Evolutionary conservation across 2,888 invertebrate genomes (phyloP), one percentile per base, ranked within the genome.

Genomic region (Parnassius glacialis): DNA sequence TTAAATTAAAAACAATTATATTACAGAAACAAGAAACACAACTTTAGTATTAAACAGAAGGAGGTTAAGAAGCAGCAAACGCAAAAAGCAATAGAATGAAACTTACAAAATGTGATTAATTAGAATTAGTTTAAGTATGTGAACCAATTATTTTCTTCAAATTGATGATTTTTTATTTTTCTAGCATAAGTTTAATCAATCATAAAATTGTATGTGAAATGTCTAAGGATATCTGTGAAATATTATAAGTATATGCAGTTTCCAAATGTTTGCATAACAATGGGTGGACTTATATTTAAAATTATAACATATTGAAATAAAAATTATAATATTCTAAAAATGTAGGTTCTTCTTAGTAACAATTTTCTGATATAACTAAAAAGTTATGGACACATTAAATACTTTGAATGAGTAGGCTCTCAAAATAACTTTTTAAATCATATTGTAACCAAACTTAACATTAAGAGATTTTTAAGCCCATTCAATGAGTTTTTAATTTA

Each of bases 11-110:
- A 48, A 48, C 13, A 48, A 48, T 13, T 48, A 9, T 43, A 50
- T 81, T 81, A 59, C 80, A 88, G 87, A 79, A 76, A 66, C 79
- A 44, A 74, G 66, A 61, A 71, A 68, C 43, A 65, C 71, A 2
- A 57, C 68, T 52, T 74, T 80, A 3, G 74, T 79, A 43, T 76
- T 67, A 41, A 85, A 85, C 66, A 78, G 85, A 62, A 75, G 83
- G 64, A 67, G 78, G 25, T 68, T 90, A 51, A 77, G 90, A 53
- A 90, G 90, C 70, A 83, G 85, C 41, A 57, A 57, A 34, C 50
- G 57, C n/a, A 57, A 57, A 56, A 44, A 48, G 25, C 10, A 20
- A 48, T 56, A 48, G 34, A 13, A 13, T 25, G 11, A 20, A 25
- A n/a, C 7, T 12, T 25, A 25, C 10, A 51, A 3, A 13, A 25